Base-by-base conservation (phyloP, 1,140 invertebrate species). In the Calliphora vicina region DNA sequence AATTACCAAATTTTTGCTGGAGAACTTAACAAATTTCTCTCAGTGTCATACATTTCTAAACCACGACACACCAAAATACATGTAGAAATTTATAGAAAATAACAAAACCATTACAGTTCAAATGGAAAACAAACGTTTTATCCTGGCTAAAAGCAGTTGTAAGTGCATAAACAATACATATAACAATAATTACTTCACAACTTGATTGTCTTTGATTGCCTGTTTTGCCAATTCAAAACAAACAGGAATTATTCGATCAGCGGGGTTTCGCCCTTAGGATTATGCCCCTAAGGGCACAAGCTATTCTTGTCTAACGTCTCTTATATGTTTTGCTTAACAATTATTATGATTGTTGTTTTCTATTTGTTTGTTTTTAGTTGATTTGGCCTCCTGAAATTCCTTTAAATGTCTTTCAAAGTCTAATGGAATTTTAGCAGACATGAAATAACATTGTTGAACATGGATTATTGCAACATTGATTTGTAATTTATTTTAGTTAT, bases 121-220 rank as follows among this genome's bases (percentile, higher is more conserved):
- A 67, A 67, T 5, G n/a, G 25, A 57, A 17, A 5, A 23, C 61
- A 67, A 67, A 23, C 4, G 25, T 25, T 67, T 67, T 67, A 20
- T 67, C 20, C n/a, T 23, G 61, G n/a, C 61, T 25, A 23, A 67
- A 57, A 57, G 50, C 50, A n/a, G n/a, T 17, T 57, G 50, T 57
- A n/a, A n/a, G 50, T 67, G 20, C 25, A 10, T 23, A 20, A 67
- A 67, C 61, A 67, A 67, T 67, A n/a, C n/a, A n/a, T n/a, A 57
- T n/a, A 67, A 67, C 23, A 67, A 67, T 67, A 67, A 67, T 67
- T 67, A 67, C 61, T 67, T 67, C 61, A 67, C 61, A 67, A 67
- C n/a, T 67, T 67, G 61, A 67, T 67, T 67, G 23, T 67, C 61
- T 67, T 67, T 20, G 61, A 67, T 67, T 67, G 61, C 61, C 61